A percentile compares a stretch with the other conserved stretches of the same genome.
These are phyloP conservation scores for Hemithea aestivaria DNA, from an alignment of 2,888 invertebrate genomes.

Conservation along the genomic window DNA sequence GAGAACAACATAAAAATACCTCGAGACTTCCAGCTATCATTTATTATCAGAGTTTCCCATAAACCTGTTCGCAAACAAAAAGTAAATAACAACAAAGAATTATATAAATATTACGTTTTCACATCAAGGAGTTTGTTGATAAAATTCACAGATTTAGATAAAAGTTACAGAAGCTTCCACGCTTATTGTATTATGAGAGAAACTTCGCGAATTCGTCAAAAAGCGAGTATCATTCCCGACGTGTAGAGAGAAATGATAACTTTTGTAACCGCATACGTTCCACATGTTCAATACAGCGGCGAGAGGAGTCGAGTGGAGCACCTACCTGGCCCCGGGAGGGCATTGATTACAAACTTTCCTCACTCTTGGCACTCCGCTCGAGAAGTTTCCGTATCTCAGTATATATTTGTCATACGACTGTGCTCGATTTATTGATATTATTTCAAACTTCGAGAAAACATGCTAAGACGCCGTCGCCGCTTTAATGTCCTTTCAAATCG, in stretches of 20 bases:
- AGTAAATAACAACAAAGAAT: no score
- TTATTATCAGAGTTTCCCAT: no score
- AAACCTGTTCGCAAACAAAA: no score
- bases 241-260: conserved; percentile 22
- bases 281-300: conserved; percentile 21
- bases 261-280: conserved; percentile 20
- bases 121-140: no score
- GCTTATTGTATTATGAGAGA: neutral
- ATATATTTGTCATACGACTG: conserved; percentile 30
- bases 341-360: conserved; percentile 33
- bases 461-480: conserved; percentile 20
- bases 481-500: conserved; percentile 10
- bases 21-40: no score
- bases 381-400: conserved; percentile 29
- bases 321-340: conserved; percentile 26
- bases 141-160: no score
- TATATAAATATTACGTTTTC: no score
- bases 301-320: neutral
- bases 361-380: conserved; percentile 29
- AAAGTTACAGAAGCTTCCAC: no score
- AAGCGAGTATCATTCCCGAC: conserved; percentile 2
- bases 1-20: no score
- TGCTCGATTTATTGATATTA: conserved; percentile 31
- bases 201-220: conserved; percentile 7
- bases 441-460: conserved; percentile 29